A percentile compares a stretch with the other conserved stretches of the same genome.
Evolutionary conservation across 1,140 invertebrate species (phyloP).

Genomic region (Heliconius congener): DNA sequence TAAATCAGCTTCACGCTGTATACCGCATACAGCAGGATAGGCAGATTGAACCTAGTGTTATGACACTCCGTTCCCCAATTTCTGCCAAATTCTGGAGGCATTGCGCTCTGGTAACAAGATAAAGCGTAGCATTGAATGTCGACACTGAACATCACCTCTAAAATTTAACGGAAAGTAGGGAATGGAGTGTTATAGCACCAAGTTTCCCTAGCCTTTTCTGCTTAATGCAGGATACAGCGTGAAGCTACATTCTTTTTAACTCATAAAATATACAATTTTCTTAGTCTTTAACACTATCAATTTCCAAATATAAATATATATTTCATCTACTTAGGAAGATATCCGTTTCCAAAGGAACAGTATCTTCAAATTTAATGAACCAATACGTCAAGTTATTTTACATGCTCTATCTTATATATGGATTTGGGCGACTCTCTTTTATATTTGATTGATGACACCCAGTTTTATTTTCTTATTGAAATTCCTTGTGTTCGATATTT

Average conservation of each 20-base stretch:
- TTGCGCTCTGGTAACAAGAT: background rate
- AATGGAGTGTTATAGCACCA: background rate
- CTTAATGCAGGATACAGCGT: too few relatives aligned
- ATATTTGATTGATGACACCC: background rate
- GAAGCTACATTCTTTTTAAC: too few relatives aligned
- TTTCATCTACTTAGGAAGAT: background rate
- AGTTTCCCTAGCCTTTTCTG: background rate
- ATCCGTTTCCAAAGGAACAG: background rate
- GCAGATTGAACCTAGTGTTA: too few relatives aligned
- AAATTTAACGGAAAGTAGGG: background rate
- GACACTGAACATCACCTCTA: background rate
- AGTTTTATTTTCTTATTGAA: background rate
- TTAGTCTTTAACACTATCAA: too few relatives aligned
- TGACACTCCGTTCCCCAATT: too few relatives aligned
- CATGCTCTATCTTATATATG: constrained; percentile 1
- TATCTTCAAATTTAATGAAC: background rate
- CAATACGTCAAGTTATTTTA: constrained; percentile 4
- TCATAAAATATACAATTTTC: too few relatives aligned
- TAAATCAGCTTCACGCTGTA: too few relatives aligned
- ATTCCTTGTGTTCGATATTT: too few relatives aligned
- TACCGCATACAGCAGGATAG: too few relatives aligned
- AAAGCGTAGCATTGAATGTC: background rate
- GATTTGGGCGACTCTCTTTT: background rate
- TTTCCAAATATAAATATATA: background rate
- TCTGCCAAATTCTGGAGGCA: too few relatives aligned